Evolutionary conservation across 2,797 vertebrate species (phyloP), one percentile per base, ranked within the genome.

Genomic region (Myripristis murdjan): DNA sequence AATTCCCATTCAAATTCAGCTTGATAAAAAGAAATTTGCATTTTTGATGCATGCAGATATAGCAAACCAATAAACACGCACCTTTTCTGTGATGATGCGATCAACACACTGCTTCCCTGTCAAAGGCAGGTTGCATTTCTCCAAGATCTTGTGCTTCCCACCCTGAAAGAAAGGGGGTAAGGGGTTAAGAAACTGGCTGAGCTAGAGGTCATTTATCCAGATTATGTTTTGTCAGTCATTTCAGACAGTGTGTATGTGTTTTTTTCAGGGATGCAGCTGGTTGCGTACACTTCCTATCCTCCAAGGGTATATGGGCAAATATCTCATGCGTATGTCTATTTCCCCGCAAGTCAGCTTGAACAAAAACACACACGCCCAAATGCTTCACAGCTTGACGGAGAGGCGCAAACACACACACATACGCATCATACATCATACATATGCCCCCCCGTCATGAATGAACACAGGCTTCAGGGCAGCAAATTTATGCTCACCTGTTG

Each of bases 21-120:
- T 55, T 59, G 7, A 55, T 15, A 8, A 23, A 49, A 3, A 37
- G n/a, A 77, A 20, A 73, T 54, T 39, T 73, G 12, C 5, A 71
- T 41, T 46, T 10, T 41, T 9, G 1, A n/a, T n/a, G 63, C 10
- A 24, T 23, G 62, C 16, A 69, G 35, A 48, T 49, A 5, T 15
- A 65, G 65, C 11, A 20, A 22, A 73, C 4, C 59, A 15, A 64
- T 41, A 63, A 65, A 24, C 56, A 43, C 66, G 83, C 90, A 99
- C 98, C 97, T 99, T 99, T 90, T 99, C 98, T 22, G 98, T 98
- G 90, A 99, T 99, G 90, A 99, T 97, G 56, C 97, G 96, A 78
- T 99, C 94, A 79, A 99, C 98, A 87, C 98, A 99, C 0, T 97
- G 95, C 71, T 97, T 98, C 64, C 98, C 98, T 1, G 98, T 99